These are phyloP conservation scores for Dorcus parallelipipedus DNA, from an alignment of 2,888 invertebrate species.

Conservation along the genomic window DNA sequence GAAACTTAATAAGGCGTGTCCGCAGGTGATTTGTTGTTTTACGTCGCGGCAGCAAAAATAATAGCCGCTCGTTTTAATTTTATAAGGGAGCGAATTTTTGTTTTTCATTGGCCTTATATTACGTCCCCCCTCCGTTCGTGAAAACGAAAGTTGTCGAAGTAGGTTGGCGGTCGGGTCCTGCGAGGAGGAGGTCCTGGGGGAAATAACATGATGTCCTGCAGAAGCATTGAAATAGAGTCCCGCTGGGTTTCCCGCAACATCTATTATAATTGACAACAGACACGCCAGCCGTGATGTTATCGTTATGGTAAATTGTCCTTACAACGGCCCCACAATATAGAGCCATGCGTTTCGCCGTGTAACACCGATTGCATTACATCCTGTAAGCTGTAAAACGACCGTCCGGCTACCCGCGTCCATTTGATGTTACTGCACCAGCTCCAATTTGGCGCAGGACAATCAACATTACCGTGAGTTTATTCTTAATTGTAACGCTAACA, in stretches of 20 bases:
- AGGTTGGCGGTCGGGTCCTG: conserved; percentile 19
- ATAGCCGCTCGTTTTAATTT: too few relatives aligned
- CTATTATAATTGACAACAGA: conserved; percentile 39
- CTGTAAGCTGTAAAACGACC: background rate
- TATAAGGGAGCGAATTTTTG: too few relatives aligned
- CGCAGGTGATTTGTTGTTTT: too few relatives aligned
- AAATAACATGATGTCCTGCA: conserved; percentile 44
- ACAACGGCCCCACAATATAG: conserved; percentile 2
- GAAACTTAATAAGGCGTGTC: too few relatives aligned
- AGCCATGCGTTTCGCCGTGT: background rate
- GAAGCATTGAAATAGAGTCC: conserved; percentile 38
- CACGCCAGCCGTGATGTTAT: conserved; percentile 26
- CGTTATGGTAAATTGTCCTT: conserved; percentile 26
- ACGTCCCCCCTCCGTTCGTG: too few relatives aligned
- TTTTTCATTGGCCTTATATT: too few relatives aligned
- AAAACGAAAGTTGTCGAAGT: conserved; percentile 2
- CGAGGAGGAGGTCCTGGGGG: conserved; percentile 31
- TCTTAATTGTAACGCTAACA: too few relatives aligned
- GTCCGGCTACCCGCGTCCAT: too few relatives aligned
- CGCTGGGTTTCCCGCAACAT: conserved; percentile 31
- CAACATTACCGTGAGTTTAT: too few relatives aligned
- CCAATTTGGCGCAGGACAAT: too few relatives aligned
- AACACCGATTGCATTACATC: background rate
- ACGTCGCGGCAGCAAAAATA: too few relatives aligned
- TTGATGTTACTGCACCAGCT: too few relatives aligned